Conservation (phyloP, 2,797 vertebrate genomes). For the Champsocephalus gunnari region DNA sequence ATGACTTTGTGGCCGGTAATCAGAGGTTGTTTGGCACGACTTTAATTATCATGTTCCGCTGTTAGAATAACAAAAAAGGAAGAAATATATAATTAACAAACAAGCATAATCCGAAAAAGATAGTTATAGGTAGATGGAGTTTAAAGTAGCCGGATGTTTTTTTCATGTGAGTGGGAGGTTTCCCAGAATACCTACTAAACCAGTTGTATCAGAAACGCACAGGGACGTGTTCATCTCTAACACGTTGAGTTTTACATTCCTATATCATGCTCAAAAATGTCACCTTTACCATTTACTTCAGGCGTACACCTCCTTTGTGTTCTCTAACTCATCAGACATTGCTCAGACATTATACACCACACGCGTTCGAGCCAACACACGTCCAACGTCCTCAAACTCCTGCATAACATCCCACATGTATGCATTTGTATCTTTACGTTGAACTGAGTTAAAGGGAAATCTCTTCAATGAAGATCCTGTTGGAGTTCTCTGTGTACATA, state of each 20-base stretch:
- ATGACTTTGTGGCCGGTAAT: neutral
- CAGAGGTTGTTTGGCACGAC: neutral
- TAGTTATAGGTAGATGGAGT: neutral
- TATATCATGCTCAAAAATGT: slow-evolving; percentile 5
- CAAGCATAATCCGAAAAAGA: neutral
- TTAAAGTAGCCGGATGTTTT: neutral
- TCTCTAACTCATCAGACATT: slow-evolving; percentile 20
- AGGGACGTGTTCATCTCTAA: slow-evolving; percentile 43
- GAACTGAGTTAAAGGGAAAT: neutral
- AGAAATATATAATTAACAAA: neutral
- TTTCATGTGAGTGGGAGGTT: slow-evolving; percentile 11
- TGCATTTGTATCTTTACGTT: neutral
- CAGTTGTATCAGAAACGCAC: slow-evolving; percentile 54
- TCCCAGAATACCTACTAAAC: slow-evolving; percentile 60
- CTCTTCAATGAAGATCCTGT: neutral
- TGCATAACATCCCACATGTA: neutral
- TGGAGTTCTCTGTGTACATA: neutral
- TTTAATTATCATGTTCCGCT: neutral
- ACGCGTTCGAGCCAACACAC: slow-evolving; percentile 7
- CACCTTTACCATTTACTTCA: neutral
- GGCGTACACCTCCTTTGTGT: neutral
- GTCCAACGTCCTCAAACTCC: neutral
- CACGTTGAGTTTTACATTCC: slow-evolving; percentile 34
- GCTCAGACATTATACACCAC: slow-evolving; percentile 6
- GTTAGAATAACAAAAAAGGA: neutral